These are phyloP conservation scores for Seira musarum DNA, from an alignment of 2,888 invertebrate species.

Conservation along the genomic window DNA sequence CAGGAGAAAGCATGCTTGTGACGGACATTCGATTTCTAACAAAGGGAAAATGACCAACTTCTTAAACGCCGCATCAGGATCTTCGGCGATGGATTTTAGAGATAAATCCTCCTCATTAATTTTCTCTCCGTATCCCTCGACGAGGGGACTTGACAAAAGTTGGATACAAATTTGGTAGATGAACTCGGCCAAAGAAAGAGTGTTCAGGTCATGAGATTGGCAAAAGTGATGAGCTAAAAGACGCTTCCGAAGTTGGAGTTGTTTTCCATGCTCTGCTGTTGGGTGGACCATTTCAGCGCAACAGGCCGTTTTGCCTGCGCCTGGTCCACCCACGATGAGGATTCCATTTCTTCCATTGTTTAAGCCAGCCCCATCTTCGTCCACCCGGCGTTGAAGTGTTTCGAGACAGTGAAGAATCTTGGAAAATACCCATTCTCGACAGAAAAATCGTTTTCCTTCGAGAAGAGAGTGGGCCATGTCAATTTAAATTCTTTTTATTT, in stretches of 20 bases:
- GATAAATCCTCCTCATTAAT: slow-evolving; percentile 79
- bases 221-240: slow-evolving; percentile 91
- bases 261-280: slow-evolving; percentile 75
- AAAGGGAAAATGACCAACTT: slow-evolving; percentile 90
- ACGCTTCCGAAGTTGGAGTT: slow-evolving; percentile 82
- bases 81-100: slow-evolving; percentile 83
- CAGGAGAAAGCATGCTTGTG: slow-evolving; percentile 85
- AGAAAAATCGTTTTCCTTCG: slow-evolving; percentile 82
- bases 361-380: slow-evolving; percentile 68
- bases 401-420: slow-evolving; percentile 94
- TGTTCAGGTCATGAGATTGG: slow-evolving; percentile 85
- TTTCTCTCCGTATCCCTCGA: slow-evolving; percentile 81
- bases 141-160: slow-evolving; percentile 75
- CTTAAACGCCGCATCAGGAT: slow-evolving; percentile 93
- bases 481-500: not conserved
- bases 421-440: slow-evolving; percentile 96
- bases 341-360: slow-evolving; percentile 77
- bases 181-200: slow-evolving; percentile 88
- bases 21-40: slow-evolving; percentile 86
- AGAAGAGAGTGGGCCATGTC: slow-evolving; percentile 71
- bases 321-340: slow-evolving; percentile 86
- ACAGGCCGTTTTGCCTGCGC: slow-evolving; percentile 92
- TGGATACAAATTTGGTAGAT: slow-evolving; percentile 89
- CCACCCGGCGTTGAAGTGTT: slow-evolving; percentile 78
- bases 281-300: slow-evolving; percentile 86